Evolutionary conservation across 2,113 vertebrate species (phyloP).

Genomic region (Cyanoramphus novaezelandiae): DNA sequence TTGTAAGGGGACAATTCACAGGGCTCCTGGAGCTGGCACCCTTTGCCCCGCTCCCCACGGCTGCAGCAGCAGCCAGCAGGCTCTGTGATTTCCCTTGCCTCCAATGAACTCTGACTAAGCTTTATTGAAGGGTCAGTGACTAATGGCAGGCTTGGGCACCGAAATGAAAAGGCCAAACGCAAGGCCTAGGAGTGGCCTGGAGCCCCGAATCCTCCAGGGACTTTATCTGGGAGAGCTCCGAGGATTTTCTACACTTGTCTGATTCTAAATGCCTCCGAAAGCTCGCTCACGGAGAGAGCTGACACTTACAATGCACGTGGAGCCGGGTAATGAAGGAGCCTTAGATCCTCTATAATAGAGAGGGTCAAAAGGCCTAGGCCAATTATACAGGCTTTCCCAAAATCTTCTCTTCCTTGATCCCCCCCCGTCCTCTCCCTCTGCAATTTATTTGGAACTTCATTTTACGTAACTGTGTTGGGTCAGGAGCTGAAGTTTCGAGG

Average conservation of each 20-base stretch:
- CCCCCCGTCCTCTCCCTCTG: neutral
- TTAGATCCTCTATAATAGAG: conserved; percentile 31
- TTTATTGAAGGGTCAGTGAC: neutral
- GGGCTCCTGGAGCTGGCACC: neutral
- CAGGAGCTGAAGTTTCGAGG: neutral
- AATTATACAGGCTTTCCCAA: conserved; percentile 40
- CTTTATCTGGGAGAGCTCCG: conserved; percentile 42
- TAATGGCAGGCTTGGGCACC: neutral
- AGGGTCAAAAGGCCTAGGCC: conserved; percentile 52
- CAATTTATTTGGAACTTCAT: conserved; percentile 17
- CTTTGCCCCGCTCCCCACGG: neutral
- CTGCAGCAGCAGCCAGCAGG: neutral
- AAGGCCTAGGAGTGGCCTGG: neutral
- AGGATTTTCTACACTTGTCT: conserved; percentile 77
- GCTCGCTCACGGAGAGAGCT: conserved; percentile 38
- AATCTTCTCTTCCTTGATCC: neutral
- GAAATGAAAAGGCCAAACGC: neutral
- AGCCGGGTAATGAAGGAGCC: conserved; percentile 34
- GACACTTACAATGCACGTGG: conserved; percentile 16
- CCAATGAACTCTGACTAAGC: neutral
- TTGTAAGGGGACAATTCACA: neutral
- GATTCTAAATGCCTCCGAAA: conserved; percentile 71
- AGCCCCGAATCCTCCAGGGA: neutral
- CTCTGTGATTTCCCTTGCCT: neutral
- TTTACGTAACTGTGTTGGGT: neutral